Evolutionary conservation across 2,113 vertebrate species (phyloP), one percentile per base, ranked within the genome.

Genomic region (Misgurnus mizolepis): DNA sequence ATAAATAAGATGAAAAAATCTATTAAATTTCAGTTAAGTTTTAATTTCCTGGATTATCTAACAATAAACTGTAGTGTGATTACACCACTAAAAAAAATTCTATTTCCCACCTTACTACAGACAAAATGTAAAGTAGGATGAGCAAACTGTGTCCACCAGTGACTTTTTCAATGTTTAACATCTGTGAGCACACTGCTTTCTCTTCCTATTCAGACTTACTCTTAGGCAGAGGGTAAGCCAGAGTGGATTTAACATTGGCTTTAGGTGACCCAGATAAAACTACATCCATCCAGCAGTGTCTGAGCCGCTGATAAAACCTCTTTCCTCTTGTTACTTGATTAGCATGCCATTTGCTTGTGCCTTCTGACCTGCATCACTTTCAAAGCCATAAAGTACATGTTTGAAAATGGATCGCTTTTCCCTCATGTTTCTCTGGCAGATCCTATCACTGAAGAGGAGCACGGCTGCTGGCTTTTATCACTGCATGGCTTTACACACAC

Each of bases 201-300:
- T 27, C 22, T 3, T 39, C 60, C 43, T 72, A 66, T 80, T 80
- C 68, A 65, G 64, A 72, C 17, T 56, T 11, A 14, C 39, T 66
- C 62, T 66, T 8, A 22, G 78, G 67, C 68, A 65, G 68, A 80
- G 60, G 60, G 41, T 15, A 68, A 73, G 40, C 47, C 53, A 39
- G 27, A 55, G 49, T 43, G 62, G 78, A 62, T 72, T 73, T 80
- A 71, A 55, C 78, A 79, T 72, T 80, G 69, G 60, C 61, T 18
- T 65, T 22, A 66, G 61, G 68, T 50, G 61, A 64, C 68, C 71
- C 69, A 56, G 69, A 74, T 74, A 60, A 74, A 60, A n/a, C 40
- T 60, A 74, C 71, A 74, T 61, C 55, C 56, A 74, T 60, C 55
- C 55, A 45, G 55, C 55, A 74, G 55, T 45, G 55, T 61, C 55